Evolutionary conservation across 2,888 invertebrate genomes (phyloP), one percentile per base, ranked within the genome.

Genomic region (Dyspetes luteomarginatus): DNA sequence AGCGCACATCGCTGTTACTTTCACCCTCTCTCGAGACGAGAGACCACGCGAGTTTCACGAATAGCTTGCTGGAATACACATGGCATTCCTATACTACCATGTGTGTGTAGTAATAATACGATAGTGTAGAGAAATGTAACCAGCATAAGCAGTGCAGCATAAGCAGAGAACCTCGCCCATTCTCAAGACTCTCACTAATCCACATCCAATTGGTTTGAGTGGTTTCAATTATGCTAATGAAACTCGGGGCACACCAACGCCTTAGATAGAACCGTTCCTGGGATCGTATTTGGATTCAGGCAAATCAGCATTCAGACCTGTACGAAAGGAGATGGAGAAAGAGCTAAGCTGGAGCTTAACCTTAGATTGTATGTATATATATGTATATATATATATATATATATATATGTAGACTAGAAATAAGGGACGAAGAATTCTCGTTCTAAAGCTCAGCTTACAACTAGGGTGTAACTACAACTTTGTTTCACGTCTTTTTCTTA

Each of bases 191-290:
- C 41, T 75, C 41, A 64, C 79, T 82, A 79, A 79, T 88, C 86
- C 86, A 78, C 85, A 85, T 87, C 85, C 89, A 88, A 89, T 89
- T 89, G 88, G 86, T 88, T 89, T 85, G 85, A 89, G 89, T 89
- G 88, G 86, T 88, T 87, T 87, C 88, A 89, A 89, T 89, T 89
- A 89, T 88, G 88, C 86, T 89, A 87, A 89, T 87, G 86, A 89
- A 85, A 85, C 82, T 15, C 15, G 58, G 30, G 86, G 85, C 85
- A 84, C 82, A 69, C 83, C 83, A 79, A 81, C 84, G 84, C 85
- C 85, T 86, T 84, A 83, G 81, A 80, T 78, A 62, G 79, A 72
- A 73, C 69, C 43, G 62, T 62, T 68, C 69, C 64, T 69, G 73
- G 62, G 55, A 76, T 80, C 64, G 72, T 64, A 77, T 84, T 82